Percentiles rank a stretch among this genome's conserved stretches.
These are phyloP conservation scores for Etheostoma spectabile DNA, from an alignment of 2,113 vertebrate species.

Conservation along the genomic window DNA sequence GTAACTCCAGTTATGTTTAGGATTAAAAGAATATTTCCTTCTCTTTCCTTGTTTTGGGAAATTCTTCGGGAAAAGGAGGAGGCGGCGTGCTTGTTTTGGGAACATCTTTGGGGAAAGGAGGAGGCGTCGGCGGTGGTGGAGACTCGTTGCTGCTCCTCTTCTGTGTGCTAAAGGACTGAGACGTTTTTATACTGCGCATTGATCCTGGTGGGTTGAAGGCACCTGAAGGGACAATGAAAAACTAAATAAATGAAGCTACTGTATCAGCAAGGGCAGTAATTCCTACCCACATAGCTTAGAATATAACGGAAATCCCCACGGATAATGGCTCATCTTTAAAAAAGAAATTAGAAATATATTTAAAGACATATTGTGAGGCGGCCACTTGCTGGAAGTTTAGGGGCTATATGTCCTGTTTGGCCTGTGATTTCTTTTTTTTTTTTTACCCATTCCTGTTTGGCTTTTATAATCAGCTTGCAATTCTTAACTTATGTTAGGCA, in stretches of 20 bases:
- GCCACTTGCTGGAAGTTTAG: no score
- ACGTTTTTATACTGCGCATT: slow-evolving; percentile 21
- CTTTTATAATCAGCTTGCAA: background rate
- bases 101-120: slow-evolving; percentile 65
- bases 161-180: slow-evolving; percentile 60
- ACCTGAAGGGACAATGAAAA: slow-evolving; percentile 51
- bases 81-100: background rate
- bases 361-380: no score
- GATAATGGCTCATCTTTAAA: no score
- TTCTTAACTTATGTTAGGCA: background rate
- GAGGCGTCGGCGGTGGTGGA: slow-evolving; percentile 48
- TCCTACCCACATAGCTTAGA: no score
- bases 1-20: background rate
- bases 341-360: no score
- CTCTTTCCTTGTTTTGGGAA: slow-evolving; percentile 44
- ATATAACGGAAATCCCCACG: no score
- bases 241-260: background rate
- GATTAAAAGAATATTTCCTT: slow-evolving; percentile 72
- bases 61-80: slow-evolving; percentile 65
- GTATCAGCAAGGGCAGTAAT: no score
- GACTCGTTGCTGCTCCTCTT: slow-evolving; percentile 20
- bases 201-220: slow-evolving; percentile 48
- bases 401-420: no score
- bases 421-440: background rate
- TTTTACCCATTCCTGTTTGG: background rate